Conservation (phyloP, 2,888 invertebrate species). For the Amphipoea lucens region DNA sequence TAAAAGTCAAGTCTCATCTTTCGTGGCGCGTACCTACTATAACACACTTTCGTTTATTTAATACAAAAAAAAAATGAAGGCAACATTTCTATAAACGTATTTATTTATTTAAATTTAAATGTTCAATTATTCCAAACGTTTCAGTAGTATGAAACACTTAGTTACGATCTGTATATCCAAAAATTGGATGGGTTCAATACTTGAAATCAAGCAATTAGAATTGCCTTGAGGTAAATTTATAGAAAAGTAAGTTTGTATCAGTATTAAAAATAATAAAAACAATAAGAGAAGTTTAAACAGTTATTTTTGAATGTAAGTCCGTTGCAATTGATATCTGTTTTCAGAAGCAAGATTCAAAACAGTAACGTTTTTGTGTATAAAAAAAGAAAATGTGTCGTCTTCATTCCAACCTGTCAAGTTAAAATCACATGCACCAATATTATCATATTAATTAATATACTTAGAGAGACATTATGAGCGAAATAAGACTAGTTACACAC, state of each 20-base stretch:
- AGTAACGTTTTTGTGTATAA: neutral
- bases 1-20: no score
- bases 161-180: no score
- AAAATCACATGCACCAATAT: conserved; percentile 61
- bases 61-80: no score
- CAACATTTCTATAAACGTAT: no score
- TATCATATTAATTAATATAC: conserved; percentile 38
- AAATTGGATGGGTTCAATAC: neutral
- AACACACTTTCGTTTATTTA: conserved; percentile 28
- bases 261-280: neutral
- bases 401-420: conserved; percentile 34
- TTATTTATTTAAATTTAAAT: neutral
- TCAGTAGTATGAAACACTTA: neutral
- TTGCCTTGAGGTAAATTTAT: neutral
- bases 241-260: neutral
- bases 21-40: no score
- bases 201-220: neutral
- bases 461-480: conserved; percentile 44
- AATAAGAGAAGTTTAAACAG: neutral
- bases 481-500: conserved; percentile 66
- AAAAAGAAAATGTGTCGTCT: conserved; percentile 23
- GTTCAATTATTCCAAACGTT: neutral
- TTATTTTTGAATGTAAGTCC: neutral
- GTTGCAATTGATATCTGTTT: neutral
- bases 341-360: neutral